Percentiles rank a stretch among this genome's conserved stretches.
Conservation (phyloP, 2,888 invertebrate genomes). For the Philaethria dido region DNA sequence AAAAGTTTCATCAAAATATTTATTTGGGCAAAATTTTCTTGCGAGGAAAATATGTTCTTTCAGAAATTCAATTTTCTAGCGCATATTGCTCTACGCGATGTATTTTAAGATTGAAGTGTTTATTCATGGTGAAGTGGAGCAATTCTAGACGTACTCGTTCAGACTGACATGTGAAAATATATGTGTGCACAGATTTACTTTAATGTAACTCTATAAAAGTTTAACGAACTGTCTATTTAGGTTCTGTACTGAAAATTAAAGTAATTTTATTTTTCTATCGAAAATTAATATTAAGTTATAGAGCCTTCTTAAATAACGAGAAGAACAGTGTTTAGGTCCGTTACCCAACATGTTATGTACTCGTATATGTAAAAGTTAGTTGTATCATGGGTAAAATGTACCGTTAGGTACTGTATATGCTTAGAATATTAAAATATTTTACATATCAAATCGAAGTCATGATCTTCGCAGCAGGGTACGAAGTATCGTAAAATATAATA, state of each 20-base stretch:
- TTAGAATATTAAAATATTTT: too few relatives aligned
- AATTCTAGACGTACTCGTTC: conserved; percentile 35
- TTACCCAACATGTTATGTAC: too few relatives aligned
- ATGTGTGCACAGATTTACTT: conserved; percentile 29
- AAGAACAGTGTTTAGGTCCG: too few relatives aligned
- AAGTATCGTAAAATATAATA: too few relatives aligned
- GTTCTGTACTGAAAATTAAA: background rate
- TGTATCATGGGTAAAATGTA: too few relatives aligned
- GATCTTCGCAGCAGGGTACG: too few relatives aligned
- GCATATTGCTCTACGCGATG: conserved; percentile 35
- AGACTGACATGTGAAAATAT: conserved; percentile 35
- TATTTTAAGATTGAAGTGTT: conserved; percentile 42
- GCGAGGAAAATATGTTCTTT: conserved; percentile 22
- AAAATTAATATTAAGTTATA: too few relatives aligned
- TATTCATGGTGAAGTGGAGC: conserved; percentile 37
- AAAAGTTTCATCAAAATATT: background rate
- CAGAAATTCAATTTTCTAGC: conserved; percentile 36
- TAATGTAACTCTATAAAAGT: conserved; percentile 2
- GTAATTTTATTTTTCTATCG: too few relatives aligned
- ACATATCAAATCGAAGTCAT: too few relatives aligned
- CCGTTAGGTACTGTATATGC: too few relatives aligned
- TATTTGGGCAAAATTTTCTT: background rate
- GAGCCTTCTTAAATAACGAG: too few relatives aligned
- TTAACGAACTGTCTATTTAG: background rate
- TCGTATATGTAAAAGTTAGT: too few relatives aligned